These are phyloP conservation scores for Oncorhynchus keta DNA, from an alignment of 2,113 vertebrate genomes.

Conservation along the genomic window DNA sequence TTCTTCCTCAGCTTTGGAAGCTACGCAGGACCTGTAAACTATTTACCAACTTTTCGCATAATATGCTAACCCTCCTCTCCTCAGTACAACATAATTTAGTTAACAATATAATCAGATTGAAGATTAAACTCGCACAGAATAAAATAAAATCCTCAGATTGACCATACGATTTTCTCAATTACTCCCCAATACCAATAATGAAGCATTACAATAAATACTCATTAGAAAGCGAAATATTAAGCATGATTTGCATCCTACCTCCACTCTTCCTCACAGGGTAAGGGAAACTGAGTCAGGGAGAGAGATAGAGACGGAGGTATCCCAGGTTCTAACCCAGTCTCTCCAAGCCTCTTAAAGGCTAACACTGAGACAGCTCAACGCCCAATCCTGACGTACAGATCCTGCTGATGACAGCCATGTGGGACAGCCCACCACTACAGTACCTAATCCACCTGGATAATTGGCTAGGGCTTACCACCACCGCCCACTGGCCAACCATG, in stretches of 20 bases:
- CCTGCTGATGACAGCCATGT: slow-evolving; percentile 9
- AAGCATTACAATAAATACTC: too few species aligned
- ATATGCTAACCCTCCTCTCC: too few species aligned
- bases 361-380: slow-evolving; percentile 38
- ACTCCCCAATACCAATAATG: too few species aligned
- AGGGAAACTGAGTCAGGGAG: slow-evolving; percentile 2
- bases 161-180: too few species aligned
- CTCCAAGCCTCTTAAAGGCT: slow-evolving; percentile 54
- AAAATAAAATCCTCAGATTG: too few species aligned
- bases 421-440: slow-evolving; percentile 25
- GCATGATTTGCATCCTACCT: slow-evolving; percentile 35
- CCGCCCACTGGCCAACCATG: slow-evolving; percentile 1
- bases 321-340: slow-evolving; percentile 21
- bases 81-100: too few species aligned
- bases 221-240: too few species aligned
- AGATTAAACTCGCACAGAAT: too few species aligned
- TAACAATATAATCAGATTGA: too few species aligned
- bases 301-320: background rate
- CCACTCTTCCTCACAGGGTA: background rate
- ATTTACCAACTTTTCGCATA: too few species aligned
- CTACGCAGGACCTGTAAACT: too few species aligned
- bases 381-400: slow-evolving; percentile 16
- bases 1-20: too few species aligned
- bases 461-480: background rate
- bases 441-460: background rate